A percentile compares a stretch with the other conserved stretches of the same genome.
These are phyloP conservation scores for Planococcus citri DNA, from an alignment of 1,140 invertebrate genomes.

Conservation along the genomic window DNA sequence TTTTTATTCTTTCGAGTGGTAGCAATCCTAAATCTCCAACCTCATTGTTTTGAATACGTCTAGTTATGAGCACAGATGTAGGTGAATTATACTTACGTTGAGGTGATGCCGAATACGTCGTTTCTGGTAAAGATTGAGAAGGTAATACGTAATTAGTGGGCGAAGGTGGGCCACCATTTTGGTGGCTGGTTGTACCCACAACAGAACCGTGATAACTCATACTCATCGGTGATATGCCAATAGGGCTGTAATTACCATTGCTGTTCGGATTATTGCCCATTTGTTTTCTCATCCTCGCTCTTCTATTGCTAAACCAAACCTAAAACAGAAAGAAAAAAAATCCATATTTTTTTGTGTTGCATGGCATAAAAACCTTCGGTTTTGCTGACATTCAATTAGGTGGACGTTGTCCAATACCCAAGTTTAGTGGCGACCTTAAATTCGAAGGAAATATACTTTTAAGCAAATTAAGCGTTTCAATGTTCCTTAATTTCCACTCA, in stretches of 20 bases:
- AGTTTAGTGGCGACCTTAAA: too few species aligned
- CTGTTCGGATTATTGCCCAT: neutral
- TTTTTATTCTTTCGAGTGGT: too few species aligned
- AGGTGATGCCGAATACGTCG: neutral
- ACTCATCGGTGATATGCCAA: neutral
- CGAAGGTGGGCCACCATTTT: neutral
- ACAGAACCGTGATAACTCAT: neutral
- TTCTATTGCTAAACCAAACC: constrained; percentile 83
- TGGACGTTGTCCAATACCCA: too few species aligned
- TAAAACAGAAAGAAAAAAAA: constrained; percentile 33
- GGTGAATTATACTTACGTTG: neutral
- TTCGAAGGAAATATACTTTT: too few species aligned
- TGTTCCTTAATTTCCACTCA: too few species aligned
- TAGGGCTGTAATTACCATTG: constrained; percentile 7
- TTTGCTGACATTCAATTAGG: too few species aligned
- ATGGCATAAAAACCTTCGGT: too few species aligned
- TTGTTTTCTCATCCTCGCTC: constrained; percentile 60
- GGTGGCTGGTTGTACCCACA: neutral
- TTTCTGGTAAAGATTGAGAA: constrained; percentile 5
- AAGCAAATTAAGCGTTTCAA: too few species aligned
- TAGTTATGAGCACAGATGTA: too few species aligned
- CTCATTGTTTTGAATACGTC: too few species aligned
- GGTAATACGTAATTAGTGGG: neutral
- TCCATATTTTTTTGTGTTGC: too few species aligned
- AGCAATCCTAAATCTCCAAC: too few species aligned